phyloP scores from a whole-genome alignment of 2,113 vertebrate species.

The Syngnathus scovelli region DNA sequence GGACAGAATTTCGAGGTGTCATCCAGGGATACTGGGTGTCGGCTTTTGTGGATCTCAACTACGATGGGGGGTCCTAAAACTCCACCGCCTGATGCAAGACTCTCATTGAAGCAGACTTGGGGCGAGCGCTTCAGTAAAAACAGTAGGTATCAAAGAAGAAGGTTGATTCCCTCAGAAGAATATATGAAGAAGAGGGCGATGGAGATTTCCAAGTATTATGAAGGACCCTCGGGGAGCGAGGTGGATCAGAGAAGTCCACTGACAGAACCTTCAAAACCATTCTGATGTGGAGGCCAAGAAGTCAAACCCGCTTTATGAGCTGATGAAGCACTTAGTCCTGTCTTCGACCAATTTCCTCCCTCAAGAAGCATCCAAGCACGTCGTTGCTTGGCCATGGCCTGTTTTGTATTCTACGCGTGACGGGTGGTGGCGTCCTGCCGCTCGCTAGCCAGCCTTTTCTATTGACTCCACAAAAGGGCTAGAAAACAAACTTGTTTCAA shows the following conservation, averaged over 20 bases:
- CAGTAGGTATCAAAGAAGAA: neutral
- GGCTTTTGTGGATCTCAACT: too few relatives aligned
- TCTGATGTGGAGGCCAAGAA: neutral
- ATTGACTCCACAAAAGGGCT: neutral
- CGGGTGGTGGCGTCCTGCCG: neutral
- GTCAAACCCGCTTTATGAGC: slow-evolving; percentile 1
- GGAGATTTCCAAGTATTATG: slow-evolving; percentile 36
- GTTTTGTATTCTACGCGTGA: neutral
- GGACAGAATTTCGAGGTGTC: neutral
- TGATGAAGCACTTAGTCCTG: neutral
- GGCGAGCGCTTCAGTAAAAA: neutral
- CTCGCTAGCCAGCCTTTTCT: neutral
- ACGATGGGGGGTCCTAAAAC: too few relatives aligned
- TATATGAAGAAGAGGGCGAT: neutral
- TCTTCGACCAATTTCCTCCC: neutral
- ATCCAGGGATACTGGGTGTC: too few relatives aligned
- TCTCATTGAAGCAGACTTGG: neutral
- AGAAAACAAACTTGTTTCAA: neutral
- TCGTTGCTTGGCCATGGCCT: neutral
- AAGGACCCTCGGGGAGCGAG: slow-evolving; percentile 32
- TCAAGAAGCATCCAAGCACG: neutral
- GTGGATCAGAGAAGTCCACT: slow-evolving; percentile 48
- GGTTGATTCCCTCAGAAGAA: neutral
- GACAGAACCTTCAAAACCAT: slow-evolving; percentile 22
- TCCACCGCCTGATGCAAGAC: neutral